phyloP scores from a whole-genome alignment of 2,888 invertebrate genomes.

The Dorcus hopei region DNA sequence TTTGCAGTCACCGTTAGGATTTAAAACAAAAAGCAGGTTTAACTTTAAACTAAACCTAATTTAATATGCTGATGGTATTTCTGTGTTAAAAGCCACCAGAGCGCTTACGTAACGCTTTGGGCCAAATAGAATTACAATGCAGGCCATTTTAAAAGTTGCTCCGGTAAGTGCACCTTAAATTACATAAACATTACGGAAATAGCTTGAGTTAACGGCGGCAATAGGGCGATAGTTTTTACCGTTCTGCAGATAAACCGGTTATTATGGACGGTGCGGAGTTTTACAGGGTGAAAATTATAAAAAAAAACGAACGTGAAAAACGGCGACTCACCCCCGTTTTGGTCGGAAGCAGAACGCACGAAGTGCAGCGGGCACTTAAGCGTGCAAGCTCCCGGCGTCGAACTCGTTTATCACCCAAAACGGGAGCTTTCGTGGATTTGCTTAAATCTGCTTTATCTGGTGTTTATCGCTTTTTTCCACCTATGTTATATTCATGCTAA shows the following conservation, averaged over 20 bases:
- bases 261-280: background rate
- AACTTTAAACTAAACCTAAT: no score
- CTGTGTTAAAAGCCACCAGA: no score
- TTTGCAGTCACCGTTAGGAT: no score
- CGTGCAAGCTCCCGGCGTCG: background rate
- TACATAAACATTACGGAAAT: no score
- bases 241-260: background rate
- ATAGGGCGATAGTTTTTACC: background rate
- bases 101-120: no score
- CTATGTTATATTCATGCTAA: background rate
- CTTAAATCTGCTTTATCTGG: slow-evolving; percentile 25
- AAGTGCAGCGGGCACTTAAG: slow-evolving; percentile 8
- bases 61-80: no score
- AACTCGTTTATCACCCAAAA: slow-evolving; percentile 10
- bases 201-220: no score
- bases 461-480: slow-evolving; percentile 21
- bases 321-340: background rate
- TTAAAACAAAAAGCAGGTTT: no score
- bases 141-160: no score
- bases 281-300: background rate
- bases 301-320: background rate
- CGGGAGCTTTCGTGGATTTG: slow-evolving; percentile 21
- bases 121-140: no score
- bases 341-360: slow-evolving; percentile 2
- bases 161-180: no score